Conservation (phyloP, 2,888 invertebrate species). For the Hemistola chrysoprasaria region DNA sequence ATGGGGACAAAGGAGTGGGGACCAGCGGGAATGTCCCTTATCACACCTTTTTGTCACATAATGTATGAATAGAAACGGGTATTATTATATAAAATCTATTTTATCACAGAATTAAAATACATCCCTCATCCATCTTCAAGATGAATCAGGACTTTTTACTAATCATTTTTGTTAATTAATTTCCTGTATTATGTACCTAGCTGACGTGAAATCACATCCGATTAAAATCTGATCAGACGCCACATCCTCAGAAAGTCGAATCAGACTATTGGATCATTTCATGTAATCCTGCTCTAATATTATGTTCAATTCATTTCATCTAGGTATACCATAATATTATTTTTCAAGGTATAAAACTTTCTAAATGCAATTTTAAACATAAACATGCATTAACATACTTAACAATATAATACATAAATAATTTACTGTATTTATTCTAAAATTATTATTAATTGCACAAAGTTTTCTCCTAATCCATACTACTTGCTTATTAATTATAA, state of each 20-base stretch:
- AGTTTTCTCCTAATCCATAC: conserved; percentile 18
- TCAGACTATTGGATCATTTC: no score
- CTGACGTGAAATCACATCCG: no score
- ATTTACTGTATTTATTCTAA: conserved; percentile 3
- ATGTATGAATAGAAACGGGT: conserved; percentile 35
- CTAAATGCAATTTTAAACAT: conserved; percentile 7
- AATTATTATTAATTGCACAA: conserved; percentile 22
- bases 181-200: no score
- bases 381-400: background rate
- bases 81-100: conserved; percentile 58
- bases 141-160: conserved; percentile 17
- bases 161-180: conserved; percentile 1
- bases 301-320: no score
- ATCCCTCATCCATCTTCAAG: conserved; percentile 46
- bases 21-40: no score
- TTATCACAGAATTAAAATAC: conserved; percentile 79
- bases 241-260: no score
- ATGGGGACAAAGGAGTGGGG: no score
- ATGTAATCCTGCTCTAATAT: no score
- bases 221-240: no score
- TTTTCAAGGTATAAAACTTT: background rate
- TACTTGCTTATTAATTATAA: conserved; percentile 4
- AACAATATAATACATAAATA: background rate
- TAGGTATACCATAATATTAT: no score
- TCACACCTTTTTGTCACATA: no score